phyloP scores from a whole-genome alignment of 2,888 invertebrate genomes.

The Dilophus febrilis region DNA sequence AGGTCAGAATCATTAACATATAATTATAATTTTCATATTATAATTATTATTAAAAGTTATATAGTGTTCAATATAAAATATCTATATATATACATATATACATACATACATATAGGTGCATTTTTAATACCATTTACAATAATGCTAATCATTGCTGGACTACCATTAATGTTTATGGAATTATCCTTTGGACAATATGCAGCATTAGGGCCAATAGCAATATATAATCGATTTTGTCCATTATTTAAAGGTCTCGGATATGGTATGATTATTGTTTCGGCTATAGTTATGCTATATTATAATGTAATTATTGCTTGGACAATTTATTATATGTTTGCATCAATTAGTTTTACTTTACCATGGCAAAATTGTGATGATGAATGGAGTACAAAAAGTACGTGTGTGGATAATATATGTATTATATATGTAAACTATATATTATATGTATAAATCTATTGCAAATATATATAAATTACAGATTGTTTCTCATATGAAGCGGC shows the following conservation, averaged over 20 bases:
- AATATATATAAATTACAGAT: conserved; percentile 28
- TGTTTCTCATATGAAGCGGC: conserved; percentile 52
- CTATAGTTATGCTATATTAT: conserved; percentile 58
- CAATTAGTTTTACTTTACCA: conserved; percentile 45
- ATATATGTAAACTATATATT: conserved; percentile 2
- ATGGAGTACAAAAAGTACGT: conserved; percentile 50
- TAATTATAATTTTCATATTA: neutral
- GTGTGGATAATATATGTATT: neutral
- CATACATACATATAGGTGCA: conserved; percentile 46
- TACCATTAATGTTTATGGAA: conserved; percentile 73
- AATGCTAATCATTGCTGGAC: conserved; percentile 61
- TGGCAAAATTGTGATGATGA: conserved; percentile 55
- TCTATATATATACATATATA: too few species aligned
- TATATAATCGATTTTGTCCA: conserved; percentile 55
- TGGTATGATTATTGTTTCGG: conserved; percentile 60
- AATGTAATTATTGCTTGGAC: conserved; percentile 66
- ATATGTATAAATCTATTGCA: neutral
- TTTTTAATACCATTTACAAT: conserved; percentile 71
- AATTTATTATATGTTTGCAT: conserved; percentile 55
- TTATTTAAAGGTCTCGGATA: conserved; percentile 57
- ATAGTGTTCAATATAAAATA: neutral
- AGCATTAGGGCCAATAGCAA: conserved; percentile 58
- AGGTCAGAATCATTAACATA: conserved; percentile 33
- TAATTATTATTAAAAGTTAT: too few species aligned
- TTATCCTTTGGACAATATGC: conserved; percentile 73